Evolutionary conservation across 2,113 vertebrate species (phyloP).

Genomic region (Ifrita kowaldi): DNA sequence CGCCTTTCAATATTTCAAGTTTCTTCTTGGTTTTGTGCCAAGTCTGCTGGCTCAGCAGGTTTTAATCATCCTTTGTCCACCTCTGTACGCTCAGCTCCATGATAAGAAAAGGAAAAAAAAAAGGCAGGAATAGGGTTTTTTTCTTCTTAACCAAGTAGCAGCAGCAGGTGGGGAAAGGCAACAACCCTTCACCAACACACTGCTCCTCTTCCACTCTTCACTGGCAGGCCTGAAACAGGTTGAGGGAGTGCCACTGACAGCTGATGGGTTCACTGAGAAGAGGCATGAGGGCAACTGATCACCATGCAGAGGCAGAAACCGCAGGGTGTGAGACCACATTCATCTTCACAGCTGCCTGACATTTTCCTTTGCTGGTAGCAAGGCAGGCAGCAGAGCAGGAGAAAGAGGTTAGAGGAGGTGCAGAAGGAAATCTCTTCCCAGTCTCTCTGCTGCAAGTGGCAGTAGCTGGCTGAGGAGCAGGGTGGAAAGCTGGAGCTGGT

Average conservation of each 20-base stretch:
- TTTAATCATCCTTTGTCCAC: background rate
- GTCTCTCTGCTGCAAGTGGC: background rate
- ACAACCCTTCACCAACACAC: background rate
- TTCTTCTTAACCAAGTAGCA: background rate
- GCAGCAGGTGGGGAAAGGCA: background rate
- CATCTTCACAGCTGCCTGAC: background rate
- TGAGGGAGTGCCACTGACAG: background rate
- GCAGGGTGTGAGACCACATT: background rate
- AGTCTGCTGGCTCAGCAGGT: background rate
- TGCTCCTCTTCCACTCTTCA: background rate
- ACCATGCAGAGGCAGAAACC: background rate
- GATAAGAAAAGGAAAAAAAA: background rate
- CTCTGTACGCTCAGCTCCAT: background rate
- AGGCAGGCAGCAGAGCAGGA: background rate
- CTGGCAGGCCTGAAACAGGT: background rate
- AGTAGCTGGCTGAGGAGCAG: background rate
- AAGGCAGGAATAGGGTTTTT: background rate
- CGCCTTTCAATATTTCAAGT: background rate
- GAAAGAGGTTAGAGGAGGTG: background rate
- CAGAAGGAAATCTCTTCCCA: background rate
- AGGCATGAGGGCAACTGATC: background rate
- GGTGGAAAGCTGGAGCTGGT: background rate
- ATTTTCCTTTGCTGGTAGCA: background rate
- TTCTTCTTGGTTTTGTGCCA: background rate
- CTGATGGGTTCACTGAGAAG: background rate